A percentile compares a stretch with the other conserved stretches of the same genome.
Evolutionary conservation across 2,113 vertebrate species (phyloP).

Genomic region (Psephotus haematonotus): DNA sequence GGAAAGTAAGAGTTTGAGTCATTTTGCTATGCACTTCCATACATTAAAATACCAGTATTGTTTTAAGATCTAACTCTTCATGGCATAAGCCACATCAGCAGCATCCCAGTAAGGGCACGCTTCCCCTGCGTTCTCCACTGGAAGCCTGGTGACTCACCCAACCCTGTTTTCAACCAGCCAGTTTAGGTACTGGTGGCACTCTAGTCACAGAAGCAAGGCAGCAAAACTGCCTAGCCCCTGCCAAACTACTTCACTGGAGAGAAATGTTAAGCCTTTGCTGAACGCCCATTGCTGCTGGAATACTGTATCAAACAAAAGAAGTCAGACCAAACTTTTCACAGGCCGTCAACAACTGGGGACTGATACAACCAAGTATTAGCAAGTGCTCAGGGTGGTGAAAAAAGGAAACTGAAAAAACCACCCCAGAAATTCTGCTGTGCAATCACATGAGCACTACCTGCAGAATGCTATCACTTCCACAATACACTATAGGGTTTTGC

Average conservation of each 20-base stretch:
- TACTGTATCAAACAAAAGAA: not conserved
- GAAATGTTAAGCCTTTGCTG: not conserved
- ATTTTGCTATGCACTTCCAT: not conserved
- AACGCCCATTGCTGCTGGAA: not conserved
- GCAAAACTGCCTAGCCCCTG: not conserved
- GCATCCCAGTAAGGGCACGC: not conserved
- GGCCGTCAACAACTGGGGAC: not conserved
- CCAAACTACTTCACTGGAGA: not conserved
- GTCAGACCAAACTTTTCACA: not conserved
- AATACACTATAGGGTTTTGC: not conserved
- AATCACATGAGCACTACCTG: not conserved
- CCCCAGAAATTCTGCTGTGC: not conserved
- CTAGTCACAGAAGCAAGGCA: not conserved
- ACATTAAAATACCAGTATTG: not conserved
- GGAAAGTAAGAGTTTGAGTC: not conserved
- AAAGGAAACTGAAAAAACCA: not conserved
- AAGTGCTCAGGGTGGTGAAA: not conserved
- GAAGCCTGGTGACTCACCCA: not conserved
- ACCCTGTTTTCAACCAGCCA: not conserved
- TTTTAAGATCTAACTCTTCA: not conserved
- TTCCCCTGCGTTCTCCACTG: not conserved
- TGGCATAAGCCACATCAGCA: not conserved
- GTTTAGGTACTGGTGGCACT: not conserved
- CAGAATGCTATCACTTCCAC: not conserved
- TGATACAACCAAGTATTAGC: not conserved